phyloP scores from a whole-genome alignment of 2,797 vertebrate genomes.

The Syndactyla subalaris region DNA sequence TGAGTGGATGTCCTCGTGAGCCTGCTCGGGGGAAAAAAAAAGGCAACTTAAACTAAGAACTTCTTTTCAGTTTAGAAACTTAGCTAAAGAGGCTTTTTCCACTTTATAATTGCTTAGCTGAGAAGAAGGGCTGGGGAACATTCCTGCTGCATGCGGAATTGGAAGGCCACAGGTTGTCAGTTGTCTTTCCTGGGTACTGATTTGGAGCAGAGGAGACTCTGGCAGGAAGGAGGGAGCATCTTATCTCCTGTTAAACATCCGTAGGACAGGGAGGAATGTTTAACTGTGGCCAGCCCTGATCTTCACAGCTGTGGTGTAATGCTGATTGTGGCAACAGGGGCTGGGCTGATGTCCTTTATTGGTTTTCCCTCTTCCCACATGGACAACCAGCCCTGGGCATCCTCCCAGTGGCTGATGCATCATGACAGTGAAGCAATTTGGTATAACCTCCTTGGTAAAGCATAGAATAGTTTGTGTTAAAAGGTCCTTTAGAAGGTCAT shows the following conservation, averaged over 20 bases:
- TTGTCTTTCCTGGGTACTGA: neutral
- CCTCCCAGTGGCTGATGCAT: neutral
- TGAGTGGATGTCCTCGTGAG: constrained; percentile 63
- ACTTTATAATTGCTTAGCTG: neutral
- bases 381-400: neutral
- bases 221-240: neutral
- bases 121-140: neutral
- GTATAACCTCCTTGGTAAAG: neutral
- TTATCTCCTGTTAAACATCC: neutral
- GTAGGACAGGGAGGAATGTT: neutral
- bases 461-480: neutral
- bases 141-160: neutral
- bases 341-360: neutral
- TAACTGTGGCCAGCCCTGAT: neutral
- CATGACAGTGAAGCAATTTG: neutral
- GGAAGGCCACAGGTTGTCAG: neutral
- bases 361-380: neutral
- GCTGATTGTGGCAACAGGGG: neutral
- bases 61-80: constrained; percentile 42
- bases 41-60: neutral
- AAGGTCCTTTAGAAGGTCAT: neutral
- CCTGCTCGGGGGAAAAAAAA: neutral
- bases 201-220: neutral
- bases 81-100: constrained; percentile 5
- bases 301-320: neutral